Evolutionary conservation across 2,888 invertebrate species (phyloP), one percentile per base, ranked within the genome.

Genomic region (Oscheius sp.): DNA sequence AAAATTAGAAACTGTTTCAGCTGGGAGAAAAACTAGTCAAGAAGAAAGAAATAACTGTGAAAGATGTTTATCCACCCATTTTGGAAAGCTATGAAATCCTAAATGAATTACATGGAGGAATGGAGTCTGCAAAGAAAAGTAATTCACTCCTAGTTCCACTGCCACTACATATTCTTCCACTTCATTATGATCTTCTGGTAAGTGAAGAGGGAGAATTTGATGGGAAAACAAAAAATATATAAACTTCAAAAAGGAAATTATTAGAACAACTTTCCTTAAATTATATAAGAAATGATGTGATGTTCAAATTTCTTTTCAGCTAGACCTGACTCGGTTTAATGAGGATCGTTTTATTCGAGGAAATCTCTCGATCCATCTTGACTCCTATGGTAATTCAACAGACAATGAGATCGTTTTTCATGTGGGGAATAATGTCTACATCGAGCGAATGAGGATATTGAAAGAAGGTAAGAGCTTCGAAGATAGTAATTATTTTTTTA

Each of bases 371-470:
- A 82, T 83, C 12, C 69, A 75, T 45, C 67, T 84, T 36, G 82
- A 83, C 61, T 80, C 80, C 47, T 84, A 78, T 51, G 84, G 82
- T 6, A 84, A 84, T 68, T 71, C 81, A 14, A 81, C 81, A 2
- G 78, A 80, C 64, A 74, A 83, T 61, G 84, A 84, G 41, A 73
- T 84, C 26, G 71, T 79, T 22, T 82, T 84, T 56, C 82, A 84
- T 66, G 72, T 83, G 4, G 82, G 82, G 28, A 74, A 83, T 36
- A 84, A 84, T 59, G 73, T 84, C 30, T 72, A 77, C 57, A 81
- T 84, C 30, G 74, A 81, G 24, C 68, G 79, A 41, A 71, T 84
- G 49, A 57, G 78, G 49, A 49, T 82, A 24, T 54, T 68, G 24
- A 77, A 72, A 47, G 75, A 80, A 49, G 77, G 80, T 72, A n/a